These are phyloP conservation scores for Phyllotreta cruciferae DNA, from an alignment of 2,888 invertebrate species.

Conservation along the genomic window DNA sequence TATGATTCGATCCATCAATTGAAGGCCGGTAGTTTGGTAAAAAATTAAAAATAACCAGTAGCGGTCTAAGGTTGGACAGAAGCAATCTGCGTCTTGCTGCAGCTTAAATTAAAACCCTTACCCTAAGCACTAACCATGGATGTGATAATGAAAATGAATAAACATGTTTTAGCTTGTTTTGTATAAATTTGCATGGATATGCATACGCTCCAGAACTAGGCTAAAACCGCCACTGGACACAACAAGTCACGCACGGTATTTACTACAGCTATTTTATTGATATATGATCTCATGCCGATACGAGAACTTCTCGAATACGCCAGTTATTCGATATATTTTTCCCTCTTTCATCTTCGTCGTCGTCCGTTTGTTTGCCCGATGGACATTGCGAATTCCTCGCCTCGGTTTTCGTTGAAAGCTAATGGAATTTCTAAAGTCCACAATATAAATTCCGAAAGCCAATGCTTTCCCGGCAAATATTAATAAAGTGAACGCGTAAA, in stretches of 20 bases:
- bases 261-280: constrained; percentile 7
- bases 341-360: too few relatives aligned
- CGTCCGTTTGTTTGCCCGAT: constrained; percentile 8
- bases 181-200: too few relatives aligned
- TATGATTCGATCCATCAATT: too few relatives aligned
- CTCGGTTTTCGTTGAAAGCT: constrained; percentile 1
- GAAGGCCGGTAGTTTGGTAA: too few relatives aligned
- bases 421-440: too few relatives aligned
- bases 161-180: too few relatives aligned
- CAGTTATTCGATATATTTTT: constrained; percentile 9
- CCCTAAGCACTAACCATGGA: too few relatives aligned
- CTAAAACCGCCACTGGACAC: neutral
- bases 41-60: too few relatives aligned
- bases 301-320: constrained; percentile 8
- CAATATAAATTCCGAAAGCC: neutral
- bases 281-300: constrained; percentile 13
- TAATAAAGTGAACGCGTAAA: neutral
- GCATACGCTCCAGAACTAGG: neutral
- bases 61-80: too few relatives aligned
- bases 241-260: constrained; percentile 8
- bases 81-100: too few relatives aligned
- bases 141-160: too few relatives aligned
- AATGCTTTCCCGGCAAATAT: neutral
- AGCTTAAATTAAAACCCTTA: too few relatives aligned
- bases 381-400: constrained; percentile 2